Evolutionary conservation across 2,888 invertebrate species (phyloP).

Genomic region (Athetis lepigone): DNA sequence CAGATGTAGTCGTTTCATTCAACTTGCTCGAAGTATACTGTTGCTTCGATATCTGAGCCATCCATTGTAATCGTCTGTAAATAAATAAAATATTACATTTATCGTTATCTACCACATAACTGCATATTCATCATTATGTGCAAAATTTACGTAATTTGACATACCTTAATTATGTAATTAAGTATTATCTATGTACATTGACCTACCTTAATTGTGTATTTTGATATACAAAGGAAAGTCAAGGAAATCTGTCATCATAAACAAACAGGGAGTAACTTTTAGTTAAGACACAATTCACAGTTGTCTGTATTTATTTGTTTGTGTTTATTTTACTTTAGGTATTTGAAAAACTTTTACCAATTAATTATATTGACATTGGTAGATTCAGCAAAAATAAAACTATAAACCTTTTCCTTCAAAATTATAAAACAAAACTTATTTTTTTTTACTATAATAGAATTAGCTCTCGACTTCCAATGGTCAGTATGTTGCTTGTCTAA

Average conservation of each 20-base stretch:
- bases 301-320: too few species aligned
- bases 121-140: background rate
- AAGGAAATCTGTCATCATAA: too few species aligned
- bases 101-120: background rate
- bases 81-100: constrained; percentile 9
- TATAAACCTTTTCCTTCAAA: background rate
- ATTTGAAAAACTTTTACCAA: too few species aligned
- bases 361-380: too few species aligned
- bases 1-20: constrained; percentile 54
- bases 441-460: too few species aligned
- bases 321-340: too few species aligned
- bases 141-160: background rate
- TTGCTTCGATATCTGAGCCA: constrained; percentile 70
- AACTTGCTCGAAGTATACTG: constrained; percentile 75
- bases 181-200: too few species aligned
- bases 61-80: constrained; percentile 75
- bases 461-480: too few species aligned
- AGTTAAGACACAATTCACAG: too few species aligned
- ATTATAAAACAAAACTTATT: constrained; percentile 3
- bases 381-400: background rate
- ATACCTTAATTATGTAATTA: background rate
- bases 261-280: too few species aligned
- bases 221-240: too few species aligned
- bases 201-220: too few species aligned
- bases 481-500: background rate